Conservation (phyloP, 2,113 vertebrate species). For the Tragelaphus imberbis region DNA sequence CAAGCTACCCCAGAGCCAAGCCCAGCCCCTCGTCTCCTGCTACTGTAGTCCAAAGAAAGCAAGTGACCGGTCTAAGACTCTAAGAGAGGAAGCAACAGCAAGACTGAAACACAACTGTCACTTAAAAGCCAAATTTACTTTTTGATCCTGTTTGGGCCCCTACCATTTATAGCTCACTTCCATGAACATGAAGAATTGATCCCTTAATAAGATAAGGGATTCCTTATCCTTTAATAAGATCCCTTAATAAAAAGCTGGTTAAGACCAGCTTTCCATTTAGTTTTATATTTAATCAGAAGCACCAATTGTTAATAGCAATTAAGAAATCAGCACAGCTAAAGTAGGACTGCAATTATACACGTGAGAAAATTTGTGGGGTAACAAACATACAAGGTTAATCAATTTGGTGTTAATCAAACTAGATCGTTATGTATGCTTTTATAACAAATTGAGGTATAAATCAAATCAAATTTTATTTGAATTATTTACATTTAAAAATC, state of each 20-base stretch:
- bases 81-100: background rate
- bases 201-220: background rate
- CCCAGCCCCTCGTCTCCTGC: background rate
- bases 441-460: background rate
- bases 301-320: background rate
- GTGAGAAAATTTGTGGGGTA: background rate
- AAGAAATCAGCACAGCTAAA: background rate
- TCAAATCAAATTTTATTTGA: background rate
- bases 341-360: background rate
- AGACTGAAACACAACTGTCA: background rate
- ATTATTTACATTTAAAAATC: slow-evolving; percentile 39
- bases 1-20: background rate
- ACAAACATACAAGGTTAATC: background rate
- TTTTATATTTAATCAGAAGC: slow-evolving; percentile 5
- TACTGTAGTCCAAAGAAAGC: background rate
- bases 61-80: background rate
- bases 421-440: background rate
- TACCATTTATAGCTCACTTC: background rate
- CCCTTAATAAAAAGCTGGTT: background rate
- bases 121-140: slow-evolving; percentile 10
- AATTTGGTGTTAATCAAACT: background rate
- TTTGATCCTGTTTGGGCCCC: background rate
- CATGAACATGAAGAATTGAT: background rate
- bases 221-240: background rate
- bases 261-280: background rate